Evolutionary conservation across 2,797 vertebrate species (phyloP).

Genomic region (Antennarius maculatus): DNA sequence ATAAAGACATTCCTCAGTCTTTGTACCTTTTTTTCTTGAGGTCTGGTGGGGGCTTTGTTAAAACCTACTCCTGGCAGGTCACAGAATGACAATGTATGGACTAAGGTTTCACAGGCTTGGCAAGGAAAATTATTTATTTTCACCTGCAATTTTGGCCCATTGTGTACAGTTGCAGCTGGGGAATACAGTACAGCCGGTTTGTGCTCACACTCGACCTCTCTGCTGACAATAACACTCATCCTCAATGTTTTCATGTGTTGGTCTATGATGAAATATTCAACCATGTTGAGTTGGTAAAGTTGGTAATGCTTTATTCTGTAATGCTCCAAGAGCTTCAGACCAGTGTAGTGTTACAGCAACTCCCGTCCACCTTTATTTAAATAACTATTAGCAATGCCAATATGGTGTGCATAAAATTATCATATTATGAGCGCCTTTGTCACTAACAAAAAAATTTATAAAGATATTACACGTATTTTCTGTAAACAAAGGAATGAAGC

Average conservation of each 20-base stretch:
- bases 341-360: neutral
- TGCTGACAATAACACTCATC: slow-evolving; percentile 23
- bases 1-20: slow-evolving; percentile 83
- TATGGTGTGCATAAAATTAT: neutral
- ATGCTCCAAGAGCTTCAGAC: neutral
- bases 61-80: slow-evolving; percentile 71
- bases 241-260: slow-evolving; percentile 22
- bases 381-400: neutral
- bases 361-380: neutral
- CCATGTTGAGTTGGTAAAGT: neutral
- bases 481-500: neutral
- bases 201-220: slow-evolving; percentile 36
- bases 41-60: slow-evolving; percentile 71
- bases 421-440: neutral
- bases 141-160: slow-evolving; percentile 56
- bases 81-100: slow-evolving; percentile 78
- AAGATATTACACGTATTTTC: neutral
- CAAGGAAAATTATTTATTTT: slow-evolving; percentile 70
- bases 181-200: slow-evolving; percentile 51
- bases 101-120: slow-evolving; percentile 79
- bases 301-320: slow-evolving; percentile 13
- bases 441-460: neutral
- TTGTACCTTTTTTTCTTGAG: slow-evolving; percentile 70
- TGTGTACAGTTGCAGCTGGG: slow-evolving; percentile 52
- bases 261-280: slow-evolving; percentile 6